Conservation (phyloP, 2,888 invertebrate genomes). For the Hofmannophila pseudospretella region DNA sequence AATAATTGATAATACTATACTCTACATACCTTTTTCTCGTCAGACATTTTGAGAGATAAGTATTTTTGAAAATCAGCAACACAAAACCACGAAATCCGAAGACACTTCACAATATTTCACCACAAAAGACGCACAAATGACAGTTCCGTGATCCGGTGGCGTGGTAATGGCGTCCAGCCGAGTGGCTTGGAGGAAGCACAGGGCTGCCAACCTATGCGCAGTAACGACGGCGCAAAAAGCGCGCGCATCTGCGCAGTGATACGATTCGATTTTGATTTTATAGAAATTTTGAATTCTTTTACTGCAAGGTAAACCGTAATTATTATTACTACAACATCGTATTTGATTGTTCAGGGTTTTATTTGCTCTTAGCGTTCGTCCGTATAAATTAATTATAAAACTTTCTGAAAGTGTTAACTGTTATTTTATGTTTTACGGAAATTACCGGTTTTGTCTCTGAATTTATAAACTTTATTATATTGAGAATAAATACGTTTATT, state of each 20-base stretch:
- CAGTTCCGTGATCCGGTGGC: conserved; percentile 62
- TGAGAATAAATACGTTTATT: too few species aligned
- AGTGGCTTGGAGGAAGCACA: conserved; percentile 67
- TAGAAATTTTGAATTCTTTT: too few species aligned
- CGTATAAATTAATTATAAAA: too few species aligned
- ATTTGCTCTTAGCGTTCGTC: too few species aligned
- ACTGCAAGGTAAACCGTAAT: too few species aligned
- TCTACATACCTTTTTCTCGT: conserved; percentile 80
- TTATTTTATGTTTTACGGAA: too few species aligned
- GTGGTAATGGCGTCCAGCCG: conserved; percentile 71
- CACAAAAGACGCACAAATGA: conserved; percentile 56
- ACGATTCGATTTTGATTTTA: background rate
- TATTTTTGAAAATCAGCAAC: conserved; percentile 41
- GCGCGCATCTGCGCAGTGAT: conserved; percentile 53
- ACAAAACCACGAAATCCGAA: conserved; percentile 38
- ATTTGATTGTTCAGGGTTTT: too few species aligned
- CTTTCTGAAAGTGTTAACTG: too few species aligned
- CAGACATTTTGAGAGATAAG: conserved; percentile 74
- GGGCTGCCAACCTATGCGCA: conserved; percentile 65
- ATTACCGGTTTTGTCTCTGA: too few species aligned
- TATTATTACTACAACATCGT: too few species aligned
- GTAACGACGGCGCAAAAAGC: conserved; percentile 47
- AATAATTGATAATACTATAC: conserved; percentile 49
- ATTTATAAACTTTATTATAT: too few species aligned
- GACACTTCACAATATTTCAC: conserved; percentile 36